phyloP scores from a whole-genome alignment of 2,797 vertebrate species.

The Platalea minor region DNA sequence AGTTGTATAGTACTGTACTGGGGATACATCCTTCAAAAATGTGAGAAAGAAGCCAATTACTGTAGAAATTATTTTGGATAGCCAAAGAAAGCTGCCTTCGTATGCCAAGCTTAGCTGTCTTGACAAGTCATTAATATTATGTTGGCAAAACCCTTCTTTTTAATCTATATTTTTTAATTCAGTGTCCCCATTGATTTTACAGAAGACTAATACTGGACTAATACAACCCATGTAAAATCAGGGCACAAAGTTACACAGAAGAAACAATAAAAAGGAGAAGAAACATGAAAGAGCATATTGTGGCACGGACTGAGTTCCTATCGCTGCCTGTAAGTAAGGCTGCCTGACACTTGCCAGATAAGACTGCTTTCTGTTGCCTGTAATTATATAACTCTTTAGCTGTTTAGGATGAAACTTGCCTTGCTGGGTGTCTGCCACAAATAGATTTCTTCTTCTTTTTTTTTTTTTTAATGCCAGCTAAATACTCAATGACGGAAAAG shows the following conservation, averaged over 20 bases:
- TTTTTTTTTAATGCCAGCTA: background rate
- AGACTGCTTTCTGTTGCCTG: slow-evolving; percentile 21
- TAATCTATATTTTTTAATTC: background rate
- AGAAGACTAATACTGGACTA: background rate
- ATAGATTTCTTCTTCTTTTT: background rate
- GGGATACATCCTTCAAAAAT: slow-evolving; percentile 11
- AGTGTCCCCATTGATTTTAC: background rate
- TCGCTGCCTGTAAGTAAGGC: background rate
- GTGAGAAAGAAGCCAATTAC: slow-evolving; percentile 10
- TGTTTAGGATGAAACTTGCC: slow-evolving; percentile 26
- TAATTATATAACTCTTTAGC: slow-evolving; percentile 21
- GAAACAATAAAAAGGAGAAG: background rate
- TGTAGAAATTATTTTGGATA: slow-evolving; percentile 28
- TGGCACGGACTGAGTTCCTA: background rate
- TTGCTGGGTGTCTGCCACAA: background rate
- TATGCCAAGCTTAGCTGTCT: background rate
- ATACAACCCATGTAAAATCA: background rate
- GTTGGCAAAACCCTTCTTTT: background rate
- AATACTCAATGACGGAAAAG: slow-evolving; percentile 8
- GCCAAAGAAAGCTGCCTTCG: background rate
- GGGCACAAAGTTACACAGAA: background rate
- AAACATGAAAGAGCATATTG: background rate
- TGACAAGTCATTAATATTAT: slow-evolving; percentile 26
- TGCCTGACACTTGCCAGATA: slow-evolving; percentile 36
- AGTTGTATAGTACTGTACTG: background rate